Base-by-base conservation (phyloP, 2,797 vertebrate species). In the Pyrocephalus nanus region DNA sequence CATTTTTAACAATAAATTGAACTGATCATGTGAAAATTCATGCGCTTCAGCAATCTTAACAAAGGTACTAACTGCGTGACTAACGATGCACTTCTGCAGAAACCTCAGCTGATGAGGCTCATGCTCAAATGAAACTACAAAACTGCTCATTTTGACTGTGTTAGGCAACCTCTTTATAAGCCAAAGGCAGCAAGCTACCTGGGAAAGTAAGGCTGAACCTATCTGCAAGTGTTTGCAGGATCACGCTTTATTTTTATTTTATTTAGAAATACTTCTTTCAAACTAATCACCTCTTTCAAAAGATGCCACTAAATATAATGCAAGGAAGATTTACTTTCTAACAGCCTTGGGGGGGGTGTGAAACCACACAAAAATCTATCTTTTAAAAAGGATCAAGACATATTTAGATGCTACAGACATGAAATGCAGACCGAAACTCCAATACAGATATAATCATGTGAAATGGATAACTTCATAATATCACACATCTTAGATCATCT, bases 381-480 rank as follows among this genome's bases (percentile, higher is more conserved):
- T 61, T 60, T 57, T 53, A 17, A 36, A 57, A 77, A 54, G 27
- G 34, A 90, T 92, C 67, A 72, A 71, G 62, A 57, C 19, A 8
- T 58, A 71, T 61, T 87, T 54, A 61, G 50, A 91, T 34, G 36
- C 47, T 67, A 73, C 2, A 88, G 43, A 73, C 30, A 43, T 5
- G 2, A 88, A 83, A 87, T 3, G 20, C 38, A 73, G 64, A 65
- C 50, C 11, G 14, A 86, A 82, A 91, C 54, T 76, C 82, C 27
- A 16, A 23, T 16, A 57, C 21, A 48, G 54, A 93, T 85, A 92
- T 86, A 89, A 93, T 93, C 88, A 73, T 71, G 65, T 92, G 94
- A 95, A 94, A 96, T 48, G 83, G 91, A 96, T 95, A 93, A 94
- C 94, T 82, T 96, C 88, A 62, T 88, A 96, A 90, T 84, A 70